Percentiles rank a stretch among this genome's conserved stretches.
Evolutionary conservation across 2,113 vertebrate species (phyloP).

Genomic region (Phoxinus phoxinus): DNA sequence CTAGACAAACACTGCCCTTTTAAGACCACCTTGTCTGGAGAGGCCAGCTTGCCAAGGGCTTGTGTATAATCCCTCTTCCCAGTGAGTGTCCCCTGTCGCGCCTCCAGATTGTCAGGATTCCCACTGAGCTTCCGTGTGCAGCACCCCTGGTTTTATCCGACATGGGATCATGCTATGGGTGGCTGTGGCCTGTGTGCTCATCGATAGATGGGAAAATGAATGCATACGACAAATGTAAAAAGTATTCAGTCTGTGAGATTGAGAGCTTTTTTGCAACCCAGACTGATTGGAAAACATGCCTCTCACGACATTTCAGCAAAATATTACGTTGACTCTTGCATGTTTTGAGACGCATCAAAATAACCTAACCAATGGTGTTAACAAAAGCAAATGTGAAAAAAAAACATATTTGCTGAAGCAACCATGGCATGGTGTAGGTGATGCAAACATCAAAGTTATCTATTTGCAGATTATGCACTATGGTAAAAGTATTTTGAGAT

Average conservation of each 20-base stretch:
- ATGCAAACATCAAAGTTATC: background rate
- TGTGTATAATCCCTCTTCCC: constrained; percentile 63
- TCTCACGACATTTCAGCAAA: background rate
- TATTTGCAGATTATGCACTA: background rate
- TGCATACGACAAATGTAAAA: background rate
- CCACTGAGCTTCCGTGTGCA: constrained; percentile 64
- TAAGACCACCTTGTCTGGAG: constrained; percentile 64
- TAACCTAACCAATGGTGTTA: background rate
- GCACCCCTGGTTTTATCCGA: constrained; percentile 59
- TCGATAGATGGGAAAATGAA: constrained; percentile 21
- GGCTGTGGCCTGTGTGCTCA: constrained; percentile 40
- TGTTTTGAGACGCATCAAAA: no score
- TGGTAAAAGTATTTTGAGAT: background rate
- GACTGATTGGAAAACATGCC: background rate
- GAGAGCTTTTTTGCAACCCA: constrained; percentile 3
- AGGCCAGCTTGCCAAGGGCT: constrained; percentile 64
- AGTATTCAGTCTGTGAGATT: background rate
- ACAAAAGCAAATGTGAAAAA: background rate
- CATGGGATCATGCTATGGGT: constrained; percentile 20
- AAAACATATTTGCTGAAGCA: background rate
- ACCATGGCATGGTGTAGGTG: background rate
- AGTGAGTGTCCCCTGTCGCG: constrained; percentile 40
- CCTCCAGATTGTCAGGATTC: constrained; percentile 69
- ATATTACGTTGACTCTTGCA: no score
- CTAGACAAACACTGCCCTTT: constrained; percentile 54